These are phyloP conservation scores for Harmothoe impar DNA, from an alignment of 2,888 invertebrate genomes.

Conservation along the genomic window DNA sequence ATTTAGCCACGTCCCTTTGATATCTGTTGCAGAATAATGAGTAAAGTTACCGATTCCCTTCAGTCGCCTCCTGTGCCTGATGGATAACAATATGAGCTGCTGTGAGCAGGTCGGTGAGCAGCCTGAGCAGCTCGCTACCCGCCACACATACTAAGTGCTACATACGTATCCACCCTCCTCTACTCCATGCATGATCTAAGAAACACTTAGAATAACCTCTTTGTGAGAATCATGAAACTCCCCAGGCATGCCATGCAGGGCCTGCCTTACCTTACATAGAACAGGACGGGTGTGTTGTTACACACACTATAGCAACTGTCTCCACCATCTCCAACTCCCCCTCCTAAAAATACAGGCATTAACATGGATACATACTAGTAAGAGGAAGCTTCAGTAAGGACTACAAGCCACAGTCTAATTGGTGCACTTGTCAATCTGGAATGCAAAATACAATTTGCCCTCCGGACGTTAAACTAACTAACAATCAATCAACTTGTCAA, in stretches of 20 bases:
- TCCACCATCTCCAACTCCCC: too few relatives aligned
- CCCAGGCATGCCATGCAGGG: neutral
- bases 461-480: too few relatives aligned
- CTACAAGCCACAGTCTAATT: too few relatives aligned
- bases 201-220: conserved; percentile 48
- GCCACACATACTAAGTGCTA: conserved; percentile 35
- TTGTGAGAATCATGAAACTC: conserved; percentile 5
- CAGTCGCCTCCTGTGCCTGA: neutral
- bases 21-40: conserved; percentile 63
- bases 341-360: too few relatives aligned
- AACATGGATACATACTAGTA: too few relatives aligned
- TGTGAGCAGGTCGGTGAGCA: conserved; percentile 10
- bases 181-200: conserved; percentile 39
- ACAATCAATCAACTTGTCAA: too few relatives aligned
- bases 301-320: too few relatives aligned
- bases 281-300: neutral
- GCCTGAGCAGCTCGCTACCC: neutral
- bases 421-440: too few relatives aligned
- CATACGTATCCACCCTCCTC: neutral
- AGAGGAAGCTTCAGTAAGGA: too few relatives aligned
- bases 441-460: too few relatives aligned
- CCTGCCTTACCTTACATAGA: neutral
- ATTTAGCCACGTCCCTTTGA: conserved; percentile 52
- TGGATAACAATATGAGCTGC: conserved; percentile 20
- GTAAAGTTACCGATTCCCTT: conserved; percentile 58